Conservation (phyloP, 2,797 vertebrate species). For the Crypturellus tataupa region DNA sequence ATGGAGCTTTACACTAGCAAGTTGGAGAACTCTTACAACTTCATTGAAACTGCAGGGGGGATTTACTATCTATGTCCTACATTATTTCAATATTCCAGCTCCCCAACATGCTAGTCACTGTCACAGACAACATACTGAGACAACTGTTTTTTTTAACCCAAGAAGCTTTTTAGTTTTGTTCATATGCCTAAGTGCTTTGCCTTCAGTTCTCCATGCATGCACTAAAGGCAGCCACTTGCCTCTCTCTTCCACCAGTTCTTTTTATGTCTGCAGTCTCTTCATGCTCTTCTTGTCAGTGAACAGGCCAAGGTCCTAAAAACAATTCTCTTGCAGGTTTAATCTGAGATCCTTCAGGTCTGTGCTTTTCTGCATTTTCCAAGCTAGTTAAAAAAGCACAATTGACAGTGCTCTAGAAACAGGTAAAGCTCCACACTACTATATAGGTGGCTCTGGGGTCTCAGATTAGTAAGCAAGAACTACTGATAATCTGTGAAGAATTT, state of each 20-base stretch:
- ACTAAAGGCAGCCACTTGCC: not conserved
- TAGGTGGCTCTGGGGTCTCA: not conserved
- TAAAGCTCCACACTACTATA: not conserved
- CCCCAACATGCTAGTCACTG: not conserved
- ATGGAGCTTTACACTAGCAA: not conserved
- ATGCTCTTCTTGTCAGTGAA: not conserved
- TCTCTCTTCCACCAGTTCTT: not conserved
- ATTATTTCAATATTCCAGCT: not conserved
- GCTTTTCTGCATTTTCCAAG: not conserved
- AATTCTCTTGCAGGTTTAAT: fast-evolving
- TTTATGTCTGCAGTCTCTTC: not conserved
- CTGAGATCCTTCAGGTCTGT: not conserved
- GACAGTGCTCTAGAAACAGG: not conserved
- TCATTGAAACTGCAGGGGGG: not conserved
- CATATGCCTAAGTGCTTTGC: not conserved
- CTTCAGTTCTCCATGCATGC: not conserved
- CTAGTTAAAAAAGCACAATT: not conserved
- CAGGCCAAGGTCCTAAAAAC: not conserved
- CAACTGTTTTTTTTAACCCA: not conserved
- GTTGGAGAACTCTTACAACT: not conserved
- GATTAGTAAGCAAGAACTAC: not conserved
- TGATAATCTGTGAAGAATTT: not conserved
- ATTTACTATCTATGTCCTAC: not conserved
- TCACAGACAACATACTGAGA: not conserved
- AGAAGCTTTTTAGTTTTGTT: not conserved